Evolutionary conservation across 2,888 invertebrate species (phyloP), one percentile per base, ranked within the genome.

Genomic region (Chloroclystis v-ata): DNA sequence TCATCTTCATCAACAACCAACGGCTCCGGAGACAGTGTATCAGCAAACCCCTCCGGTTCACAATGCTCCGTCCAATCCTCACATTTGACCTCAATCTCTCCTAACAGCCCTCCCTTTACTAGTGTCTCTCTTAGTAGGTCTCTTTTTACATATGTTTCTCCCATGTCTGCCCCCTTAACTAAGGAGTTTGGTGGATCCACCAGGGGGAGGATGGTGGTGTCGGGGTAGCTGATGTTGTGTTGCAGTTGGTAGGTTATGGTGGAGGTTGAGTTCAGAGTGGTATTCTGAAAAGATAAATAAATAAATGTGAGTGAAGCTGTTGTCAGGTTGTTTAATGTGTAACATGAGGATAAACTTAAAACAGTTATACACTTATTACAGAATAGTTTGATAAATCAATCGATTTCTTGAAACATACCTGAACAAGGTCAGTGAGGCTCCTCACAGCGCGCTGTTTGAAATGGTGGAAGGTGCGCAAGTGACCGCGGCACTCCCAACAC

Each of bases 401-500:
- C n/a, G n/a, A n/a, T n/a, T n/a, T n/a, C n/a, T n/a, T n/a, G n/a
- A n/a, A n/a, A n/a, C n/a, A n/a, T 24, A 56, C 65, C 4, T 59
- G 57, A 13, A 80, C 12, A 1, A 79, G 50, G 4, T 69, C 61
- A 0, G 49, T 51, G 43, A 78, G 78, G 5, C 73, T 74, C 1
- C 51, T 45, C 37, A 78, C 70, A 0, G 67, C 78, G 13, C 65
- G 69, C 1, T 52, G 38, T 46, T 73, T 78, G 63, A 85, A 85
- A 11, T 44, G 30, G 1, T 67, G 58, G 43, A 76, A 67, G 2
- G 61, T 57, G 0, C 61, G 63, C 9, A 84, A 52, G 32, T 67
- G 20, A 0, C 76, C 78, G 0, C 59, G 55, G 43, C 85, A 85
- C 47, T 83, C 85, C 82, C 82, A 85, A 43, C 85, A 85, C 0